These are phyloP conservation scores for Branchipolynoe longqiensis DNA, from an alignment of 2,888 invertebrate genomes.

Conservation along the genomic window DNA sequence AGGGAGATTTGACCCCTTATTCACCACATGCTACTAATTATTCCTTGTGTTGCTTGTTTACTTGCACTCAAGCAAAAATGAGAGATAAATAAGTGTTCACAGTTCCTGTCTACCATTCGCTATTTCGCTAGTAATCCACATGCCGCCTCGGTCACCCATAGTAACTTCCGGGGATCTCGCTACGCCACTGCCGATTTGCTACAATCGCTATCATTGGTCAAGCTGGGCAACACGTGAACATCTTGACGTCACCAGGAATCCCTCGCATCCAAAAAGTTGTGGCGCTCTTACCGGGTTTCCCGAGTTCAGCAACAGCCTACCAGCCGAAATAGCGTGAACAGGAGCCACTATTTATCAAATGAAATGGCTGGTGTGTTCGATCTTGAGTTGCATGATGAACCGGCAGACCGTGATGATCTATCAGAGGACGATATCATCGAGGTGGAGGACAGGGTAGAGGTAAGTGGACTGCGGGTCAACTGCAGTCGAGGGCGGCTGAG, in stretches of 20 bases:
- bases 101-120: no score
- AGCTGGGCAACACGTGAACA: not conserved
- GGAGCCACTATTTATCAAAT: not conserved
- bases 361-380: constrained; percentile 90
- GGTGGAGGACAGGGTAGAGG: constrained; percentile 84
- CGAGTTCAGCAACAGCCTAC: constrained; percentile 40
- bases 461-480: no score
- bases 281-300: constrained; percentile 49
- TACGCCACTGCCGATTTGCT: no score
- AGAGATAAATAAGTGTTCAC: no score
- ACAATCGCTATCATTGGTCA: no score
- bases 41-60: no score
- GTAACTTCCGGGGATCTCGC: no score
- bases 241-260: constrained; percentile 56
- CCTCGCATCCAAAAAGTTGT: constrained; percentile 54
- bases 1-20: no score
- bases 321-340: constrained; percentile 9
- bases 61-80: no score
- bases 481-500: constrained; percentile 7
- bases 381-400: constrained; percentile 89
- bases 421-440: constrained; percentile 93
- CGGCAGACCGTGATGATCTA: constrained; percentile 72
- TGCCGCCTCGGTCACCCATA: no score
- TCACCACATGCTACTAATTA: no score
- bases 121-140: no score